These are phyloP conservation scores for Trogon surrucura DNA, from an alignment of 2,113 vertebrate genomes.

Conservation along the genomic window DNA sequence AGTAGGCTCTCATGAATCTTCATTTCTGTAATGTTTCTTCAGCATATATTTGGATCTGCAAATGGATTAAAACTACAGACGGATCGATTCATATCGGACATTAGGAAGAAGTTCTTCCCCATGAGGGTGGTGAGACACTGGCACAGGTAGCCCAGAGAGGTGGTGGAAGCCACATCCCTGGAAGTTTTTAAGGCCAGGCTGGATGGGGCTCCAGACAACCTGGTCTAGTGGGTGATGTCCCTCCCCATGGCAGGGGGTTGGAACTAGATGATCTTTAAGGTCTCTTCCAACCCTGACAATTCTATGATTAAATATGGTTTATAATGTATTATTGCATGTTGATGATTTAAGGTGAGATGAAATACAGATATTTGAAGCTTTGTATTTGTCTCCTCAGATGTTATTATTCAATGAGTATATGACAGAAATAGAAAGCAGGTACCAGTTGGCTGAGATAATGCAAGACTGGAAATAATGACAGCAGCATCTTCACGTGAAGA, in stretches of 20 bases:
- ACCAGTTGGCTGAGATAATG: background rate
- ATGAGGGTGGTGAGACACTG: no score
- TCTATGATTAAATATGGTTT: background rate
- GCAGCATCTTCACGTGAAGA: background rate
- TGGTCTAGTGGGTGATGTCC: no score
- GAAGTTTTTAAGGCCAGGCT: no score
- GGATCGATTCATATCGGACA: no score
- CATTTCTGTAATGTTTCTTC: background rate
- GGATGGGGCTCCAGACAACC: no score
- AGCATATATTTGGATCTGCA: background rate
- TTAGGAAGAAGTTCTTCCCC: no score
- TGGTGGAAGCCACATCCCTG: no score
- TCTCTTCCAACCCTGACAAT: no score
- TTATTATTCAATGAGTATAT: background rate
- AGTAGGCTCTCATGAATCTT: background rate
- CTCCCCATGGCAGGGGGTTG: no score
- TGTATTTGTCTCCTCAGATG: background rate
- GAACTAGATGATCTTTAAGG: no score
- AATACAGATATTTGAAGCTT: background rate
- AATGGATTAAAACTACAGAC: background rate
- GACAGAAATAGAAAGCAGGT: background rate
- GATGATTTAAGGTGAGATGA: background rate
- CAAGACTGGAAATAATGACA: background rate
- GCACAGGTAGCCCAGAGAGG: no score
- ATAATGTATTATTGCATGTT: background rate